Base-by-base conservation (phyloP, 2,797 vertebrate species). In the Helicolenus hilgendorfi region DNA sequence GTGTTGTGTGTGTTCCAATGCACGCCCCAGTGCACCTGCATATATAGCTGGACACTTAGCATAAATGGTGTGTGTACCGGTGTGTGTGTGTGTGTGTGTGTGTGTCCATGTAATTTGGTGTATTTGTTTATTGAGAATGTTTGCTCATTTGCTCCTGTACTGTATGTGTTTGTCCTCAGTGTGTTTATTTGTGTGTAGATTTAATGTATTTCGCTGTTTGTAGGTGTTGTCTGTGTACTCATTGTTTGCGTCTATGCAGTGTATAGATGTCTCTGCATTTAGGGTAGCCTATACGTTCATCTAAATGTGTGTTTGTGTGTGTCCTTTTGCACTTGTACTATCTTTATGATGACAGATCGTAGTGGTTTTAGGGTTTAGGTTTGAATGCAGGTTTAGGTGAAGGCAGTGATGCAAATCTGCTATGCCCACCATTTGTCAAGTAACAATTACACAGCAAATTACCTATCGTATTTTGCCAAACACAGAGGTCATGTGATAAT, bases 21-120 rank as follows among this genome's bases (percentile, higher is more conserved):
- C 27, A 58, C 1, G 72, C n/a, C 59, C 59, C 64, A 45, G 5
- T 33, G 56, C 72, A 14, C 56, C 49, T 67, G 31, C 67, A 20
- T 41, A 49, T 45, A 45, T 31, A 41, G 63, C 20, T 64, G n/a
- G 11, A 14, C 41, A 85, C 31, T 62, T 27, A 73, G n/a, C 59
- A 24, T 41, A 6, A 10, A 45, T 56, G 0, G 7, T 58, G 45
- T n/a, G 15, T 53, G 4, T 41, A 14, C 22, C 22, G 3, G 26
- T 60, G 59, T 60, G 1, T 53, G 29, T 56, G 33, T 36, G 14
- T 63, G 20, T 68, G 35, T 67, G 80, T 81, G 79, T 69, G 79
- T 68, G 22, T 82, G 36, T 72, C n/a, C n/a, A n/a, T 69, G 64
- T 72, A 6, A 29, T 55, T 62, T 45, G 56, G 22, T 55, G 33